These are phyloP conservation scores for Charaxes varanes DNA, from an alignment of 1,140 invertebrate genomes.

Conservation along the genomic window DNA sequence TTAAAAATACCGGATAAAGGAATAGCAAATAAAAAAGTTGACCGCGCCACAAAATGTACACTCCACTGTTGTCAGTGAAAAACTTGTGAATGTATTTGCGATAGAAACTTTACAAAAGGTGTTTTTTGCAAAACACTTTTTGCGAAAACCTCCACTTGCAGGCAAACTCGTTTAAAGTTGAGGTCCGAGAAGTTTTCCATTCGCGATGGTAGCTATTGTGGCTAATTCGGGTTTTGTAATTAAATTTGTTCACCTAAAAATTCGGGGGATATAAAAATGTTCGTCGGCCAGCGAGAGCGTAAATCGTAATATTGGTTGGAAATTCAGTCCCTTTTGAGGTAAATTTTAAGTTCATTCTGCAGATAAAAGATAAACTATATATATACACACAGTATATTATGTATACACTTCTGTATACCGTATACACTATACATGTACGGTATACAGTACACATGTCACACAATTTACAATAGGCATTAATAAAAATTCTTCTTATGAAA, in stretches of 20 bases:
- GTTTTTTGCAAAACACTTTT: constrained; percentile 47
- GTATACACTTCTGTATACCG: too few relatives aligned
- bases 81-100: constrained; percentile 24
- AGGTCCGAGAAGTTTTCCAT: constrained; percentile 54
- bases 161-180: constrained; percentile 54
- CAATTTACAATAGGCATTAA: too few relatives aligned
- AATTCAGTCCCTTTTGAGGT: too few relatives aligned
- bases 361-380: too few relatives aligned
- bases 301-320: too few relatives aligned
- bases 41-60: constrained; percentile 13
- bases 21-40: constrained; percentile 9
- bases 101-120: constrained; percentile 29
- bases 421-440: too few relatives aligned
- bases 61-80: constrained; percentile 17
- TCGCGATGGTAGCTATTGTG: constrained; percentile 58
- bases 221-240: constrained; percentile 63
- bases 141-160: constrained; percentile 32
- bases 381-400: too few relatives aligned
- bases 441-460: too few relatives aligned
- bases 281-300: not conserved
- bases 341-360: too few relatives aligned
- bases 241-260: constrained; percentile 66
- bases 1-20: constrained; percentile 7
- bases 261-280: constrained; percentile 15
- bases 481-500: too few relatives aligned